A percentile compares a stretch with the other conserved stretches of the same genome.
Evolutionary conservation across 2,888 invertebrate genomes (phyloP).

Genomic region (Candidula unifasciata): DNA sequence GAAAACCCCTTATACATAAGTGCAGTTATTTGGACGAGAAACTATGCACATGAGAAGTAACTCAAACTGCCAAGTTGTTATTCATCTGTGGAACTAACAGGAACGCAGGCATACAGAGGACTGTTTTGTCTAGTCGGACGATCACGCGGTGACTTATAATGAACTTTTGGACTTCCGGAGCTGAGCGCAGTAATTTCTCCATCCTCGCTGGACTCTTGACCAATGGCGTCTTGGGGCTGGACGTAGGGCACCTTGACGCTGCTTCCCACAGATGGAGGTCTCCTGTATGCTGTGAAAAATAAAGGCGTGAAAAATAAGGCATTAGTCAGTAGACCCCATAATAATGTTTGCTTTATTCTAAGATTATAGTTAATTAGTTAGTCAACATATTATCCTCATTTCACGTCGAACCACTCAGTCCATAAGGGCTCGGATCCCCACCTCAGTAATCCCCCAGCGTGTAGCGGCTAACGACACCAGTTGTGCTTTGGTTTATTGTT

Average conservation of each 20-base stretch:
- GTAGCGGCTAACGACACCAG: no score
- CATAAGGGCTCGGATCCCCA: no score
- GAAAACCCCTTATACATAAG: no score
- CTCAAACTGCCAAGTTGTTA: not conserved
- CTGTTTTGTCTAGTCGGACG: conserved; percentile 46
- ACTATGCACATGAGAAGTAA: no score
- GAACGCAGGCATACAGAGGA: conserved; percentile 51
- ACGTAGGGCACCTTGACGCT: conserved; percentile 47
- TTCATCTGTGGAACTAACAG: conserved; percentile 48
- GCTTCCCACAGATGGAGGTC: conserved; percentile 46
- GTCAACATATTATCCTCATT: no score
- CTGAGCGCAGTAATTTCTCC: conserved; percentile 50
- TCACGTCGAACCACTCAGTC: no score
- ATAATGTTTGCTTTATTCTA: no score
- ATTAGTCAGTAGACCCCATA: no score
- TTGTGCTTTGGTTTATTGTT: no score
- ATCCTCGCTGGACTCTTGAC: conserved; percentile 51
- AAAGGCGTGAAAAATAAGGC: not conserved
- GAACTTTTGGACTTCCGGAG: conserved; percentile 49
- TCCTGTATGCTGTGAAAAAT: conserved; percentile 33
- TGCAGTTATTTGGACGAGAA: no score
- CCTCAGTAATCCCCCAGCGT: no score
- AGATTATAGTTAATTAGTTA: no score
- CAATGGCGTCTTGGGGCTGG: conserved; percentile 51
- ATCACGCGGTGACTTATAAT: conserved; percentile 47